Percentiles rank a stretch among this genome's conserved stretches.
Conservation (phyloP, 1,140 invertebrate species). For the Drosophila grimshawi region DNA sequence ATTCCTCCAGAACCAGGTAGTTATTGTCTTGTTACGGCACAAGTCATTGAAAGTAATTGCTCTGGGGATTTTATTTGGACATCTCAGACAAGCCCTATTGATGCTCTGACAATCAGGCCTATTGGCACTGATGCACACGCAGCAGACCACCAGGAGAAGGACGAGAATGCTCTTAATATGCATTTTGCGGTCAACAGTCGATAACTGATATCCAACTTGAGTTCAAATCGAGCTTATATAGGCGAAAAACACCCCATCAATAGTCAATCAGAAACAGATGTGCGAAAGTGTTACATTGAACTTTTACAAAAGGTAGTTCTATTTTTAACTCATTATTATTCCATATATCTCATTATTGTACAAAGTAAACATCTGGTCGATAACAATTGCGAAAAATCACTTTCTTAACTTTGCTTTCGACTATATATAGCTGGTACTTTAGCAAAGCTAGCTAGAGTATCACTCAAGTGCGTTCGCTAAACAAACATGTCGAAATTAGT, state of each 20-base stretch:
- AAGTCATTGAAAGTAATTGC: constrained; percentile 32
- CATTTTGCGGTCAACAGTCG: constrained; percentile 33
- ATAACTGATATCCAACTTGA: constrained; percentile 12
- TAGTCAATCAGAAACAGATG: not conserved
- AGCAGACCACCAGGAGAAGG: constrained; percentile 37
- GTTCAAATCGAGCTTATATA: constrained; percentile 15
- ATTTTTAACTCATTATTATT: no score
- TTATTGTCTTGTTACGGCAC: constrained; percentile 18
- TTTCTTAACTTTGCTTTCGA: constrained; percentile 6
- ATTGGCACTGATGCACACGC: constrained; percentile 26
- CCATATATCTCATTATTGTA: no score
- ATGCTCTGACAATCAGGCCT: constrained; percentile 32
- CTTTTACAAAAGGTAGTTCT: not conserved
- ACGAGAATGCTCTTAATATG: constrained; percentile 29
- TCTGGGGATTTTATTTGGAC: not conserved
- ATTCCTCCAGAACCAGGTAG: constrained; percentile 9
- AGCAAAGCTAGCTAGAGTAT: not conserved
- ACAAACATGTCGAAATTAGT: constrained; percentile 54
- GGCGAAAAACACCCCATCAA: not conserved
- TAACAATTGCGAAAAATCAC: constrained; percentile 6
- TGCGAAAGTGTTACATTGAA: not conserved
- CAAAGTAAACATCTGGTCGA: not conserved
- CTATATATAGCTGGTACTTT: constrained; percentile 27
- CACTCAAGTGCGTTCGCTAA: not conserved
- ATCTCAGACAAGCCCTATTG: constrained; percentile 27